These are phyloP conservation scores for Diadophis punctatus DNA, from an alignment of 2,113 vertebrate species.

Conservation along the genomic window DNA sequence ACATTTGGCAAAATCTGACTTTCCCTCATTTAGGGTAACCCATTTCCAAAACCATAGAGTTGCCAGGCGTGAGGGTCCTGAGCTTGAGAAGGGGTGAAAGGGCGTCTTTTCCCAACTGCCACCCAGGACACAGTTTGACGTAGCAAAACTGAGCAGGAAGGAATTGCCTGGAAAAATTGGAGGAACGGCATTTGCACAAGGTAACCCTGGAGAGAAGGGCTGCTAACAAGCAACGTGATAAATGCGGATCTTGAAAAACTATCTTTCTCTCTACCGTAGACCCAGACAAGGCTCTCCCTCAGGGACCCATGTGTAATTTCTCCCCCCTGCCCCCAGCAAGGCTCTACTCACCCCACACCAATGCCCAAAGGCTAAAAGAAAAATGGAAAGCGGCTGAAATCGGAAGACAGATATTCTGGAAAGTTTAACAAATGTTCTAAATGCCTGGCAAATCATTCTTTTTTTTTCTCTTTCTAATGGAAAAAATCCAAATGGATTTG, in stretches of 20 bases:
- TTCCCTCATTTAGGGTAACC: not conserved
- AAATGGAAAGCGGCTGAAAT: not conserved
- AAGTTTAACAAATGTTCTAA: not conserved
- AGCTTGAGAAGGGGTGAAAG: not conserved
- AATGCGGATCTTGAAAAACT: not conserved
- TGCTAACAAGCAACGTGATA: fast-evolving
- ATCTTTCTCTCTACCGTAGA: fast-evolving
- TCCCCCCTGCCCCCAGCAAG: not conserved
- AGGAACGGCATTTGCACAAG: not conserved
- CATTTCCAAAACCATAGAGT: not conserved
- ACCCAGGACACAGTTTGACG: not conserved
- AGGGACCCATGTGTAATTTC: not conserved
- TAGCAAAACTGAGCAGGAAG: fast-evolving
- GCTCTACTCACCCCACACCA: fast-evolving
- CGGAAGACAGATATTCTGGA: not conserved
- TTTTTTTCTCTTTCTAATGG: not conserved
- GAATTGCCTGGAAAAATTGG: not conserved
- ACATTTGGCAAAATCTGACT: not conserved
- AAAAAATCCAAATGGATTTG: not conserved
- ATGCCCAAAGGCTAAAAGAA: not conserved
- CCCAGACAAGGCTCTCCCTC: not conserved
- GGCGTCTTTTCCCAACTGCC: not conserved
- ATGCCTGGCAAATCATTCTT: fast-evolving
- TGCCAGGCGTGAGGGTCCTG: not conserved
- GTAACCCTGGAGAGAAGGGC: not conserved